These are phyloP conservation scores for Rhinatrema bivittatum DNA, from an alignment of 2,797 vertebrate species.

Conservation along the genomic window DNA sequence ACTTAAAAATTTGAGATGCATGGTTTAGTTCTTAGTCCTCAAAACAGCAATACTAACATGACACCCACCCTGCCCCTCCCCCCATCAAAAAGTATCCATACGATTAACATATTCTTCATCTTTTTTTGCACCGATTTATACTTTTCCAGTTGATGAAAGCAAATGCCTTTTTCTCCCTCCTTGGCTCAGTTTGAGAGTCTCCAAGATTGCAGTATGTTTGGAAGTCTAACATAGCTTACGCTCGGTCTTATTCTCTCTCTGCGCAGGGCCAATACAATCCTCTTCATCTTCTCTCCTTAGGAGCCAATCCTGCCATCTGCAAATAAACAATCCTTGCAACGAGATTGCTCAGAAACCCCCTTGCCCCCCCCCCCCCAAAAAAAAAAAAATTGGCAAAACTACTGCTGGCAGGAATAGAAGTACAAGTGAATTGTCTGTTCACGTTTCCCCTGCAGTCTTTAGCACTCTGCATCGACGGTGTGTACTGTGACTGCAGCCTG, in stretches of 20 bases:
- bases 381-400: not conserved
- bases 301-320: slow-evolving; percentile 11
- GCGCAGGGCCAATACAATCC: slow-evolving; percentile 34
- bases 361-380: too few relatives aligned
- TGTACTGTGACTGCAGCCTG: slow-evolving; percentile 94
- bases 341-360: not conserved
- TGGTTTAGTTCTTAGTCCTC: slow-evolving; percentile 28
- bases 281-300: slow-evolving; percentile 5
- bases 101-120: not conserved
- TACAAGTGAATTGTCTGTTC: not conserved
- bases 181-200: slow-evolving; percentile 34
- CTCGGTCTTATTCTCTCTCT: slow-evolving; percentile 10
- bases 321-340: not conserved
- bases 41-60: slow-evolving; percentile 16
- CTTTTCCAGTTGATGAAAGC: slow-evolving; percentile 49
- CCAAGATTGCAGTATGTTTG: slow-evolving; percentile 23
- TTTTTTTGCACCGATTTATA: slow-evolving; percentile 16
- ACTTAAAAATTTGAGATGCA: slow-evolving; percentile 69
- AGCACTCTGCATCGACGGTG: slow-evolving; percentile 92
- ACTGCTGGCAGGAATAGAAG: slow-evolving; percentile 1
- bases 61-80: not conserved
- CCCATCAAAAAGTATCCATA: not conserved
- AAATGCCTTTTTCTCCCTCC: slow-evolving; percentile 27
- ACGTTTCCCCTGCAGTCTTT: slow-evolving; percentile 21
- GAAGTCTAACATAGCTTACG: slow-evolving; percentile 27